Percentiles rank a stretch among this genome's conserved stretches.
Conservation (phyloP, 2,888 invertebrate species). For the Uropetala carovei region DNA sequence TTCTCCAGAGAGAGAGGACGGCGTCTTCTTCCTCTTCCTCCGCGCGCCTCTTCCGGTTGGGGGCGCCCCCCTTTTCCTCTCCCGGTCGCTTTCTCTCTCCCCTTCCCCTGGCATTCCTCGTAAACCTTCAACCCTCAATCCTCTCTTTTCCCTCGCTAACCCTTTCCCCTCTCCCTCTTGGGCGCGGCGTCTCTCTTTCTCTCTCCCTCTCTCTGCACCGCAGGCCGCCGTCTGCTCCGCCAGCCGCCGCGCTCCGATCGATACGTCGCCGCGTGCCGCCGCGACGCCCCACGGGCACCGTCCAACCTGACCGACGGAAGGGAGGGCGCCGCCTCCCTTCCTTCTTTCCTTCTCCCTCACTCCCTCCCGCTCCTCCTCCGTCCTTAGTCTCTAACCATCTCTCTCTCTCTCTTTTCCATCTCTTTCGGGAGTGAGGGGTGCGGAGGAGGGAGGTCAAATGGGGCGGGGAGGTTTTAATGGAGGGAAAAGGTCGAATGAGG, state of each 20-base stretch:
- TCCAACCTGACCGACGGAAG: slow-evolving; percentile 22
- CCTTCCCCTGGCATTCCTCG: not conserved
- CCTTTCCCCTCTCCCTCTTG: not conserved
- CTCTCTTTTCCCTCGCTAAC: not conserved
- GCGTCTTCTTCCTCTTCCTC: not conserved
- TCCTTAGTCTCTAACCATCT: too few relatives aligned
- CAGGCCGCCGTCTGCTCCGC: slow-evolving; percentile 7
- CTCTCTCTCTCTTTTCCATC: not conserved
- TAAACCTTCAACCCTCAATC: not conserved
- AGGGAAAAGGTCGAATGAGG: slow-evolving; percentile 3
- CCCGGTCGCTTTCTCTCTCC: not conserved
- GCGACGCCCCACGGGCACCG: slow-evolving; percentile 10
- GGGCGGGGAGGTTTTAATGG: not conserved
- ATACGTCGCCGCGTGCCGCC: slow-evolving; percentile 4
- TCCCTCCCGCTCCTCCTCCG: not conserved
- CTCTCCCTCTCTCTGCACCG: not conserved
- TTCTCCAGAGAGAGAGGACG: not conserved
- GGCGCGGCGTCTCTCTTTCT: not conserved
- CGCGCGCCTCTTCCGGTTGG: not conserved
- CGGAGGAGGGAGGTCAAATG: not conserved
- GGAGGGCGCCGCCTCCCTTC: not conserved
- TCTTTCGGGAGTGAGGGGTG: not conserved
- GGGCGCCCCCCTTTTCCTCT: not conserved
- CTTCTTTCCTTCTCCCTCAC: not conserved
- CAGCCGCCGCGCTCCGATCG: not conserved